Evolutionary conservation across 2,113 vertebrate species (phyloP).

Genomic region (Chiloscyllium plagiosum): DNA sequence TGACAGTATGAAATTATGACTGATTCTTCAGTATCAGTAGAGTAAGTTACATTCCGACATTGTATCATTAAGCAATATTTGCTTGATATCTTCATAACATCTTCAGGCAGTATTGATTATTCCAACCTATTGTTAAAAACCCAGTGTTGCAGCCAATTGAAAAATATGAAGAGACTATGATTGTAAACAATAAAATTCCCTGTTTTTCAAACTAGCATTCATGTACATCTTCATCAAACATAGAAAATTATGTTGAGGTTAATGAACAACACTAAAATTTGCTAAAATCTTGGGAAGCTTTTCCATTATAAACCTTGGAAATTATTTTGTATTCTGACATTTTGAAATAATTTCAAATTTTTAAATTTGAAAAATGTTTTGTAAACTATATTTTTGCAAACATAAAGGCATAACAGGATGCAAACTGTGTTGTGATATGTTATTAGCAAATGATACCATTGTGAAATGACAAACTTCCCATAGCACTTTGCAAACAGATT

Average conservation of each 20-base stretch:
- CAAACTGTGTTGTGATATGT: neutral
- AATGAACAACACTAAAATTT: neutral
- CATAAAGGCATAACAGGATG: neutral
- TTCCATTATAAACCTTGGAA: neutral
- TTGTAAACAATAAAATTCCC: neutral
- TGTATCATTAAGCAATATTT: neutral
- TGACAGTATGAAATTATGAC: neutral
- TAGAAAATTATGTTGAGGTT: neutral
- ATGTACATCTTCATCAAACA: neutral
- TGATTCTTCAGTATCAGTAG: neutral
- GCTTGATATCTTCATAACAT: neutral
- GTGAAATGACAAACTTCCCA: neutral
- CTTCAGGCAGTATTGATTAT: neutral
- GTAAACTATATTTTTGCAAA: neutral
- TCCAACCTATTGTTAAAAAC: neutral
- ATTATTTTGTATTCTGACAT: neutral
- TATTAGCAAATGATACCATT: neutral
- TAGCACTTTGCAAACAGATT: neutral
- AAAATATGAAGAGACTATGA: neutral
- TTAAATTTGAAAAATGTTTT: neutral
- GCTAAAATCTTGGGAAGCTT: neutral
- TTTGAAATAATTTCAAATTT: neutral
- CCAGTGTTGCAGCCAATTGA: neutral
- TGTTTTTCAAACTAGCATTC: neutral
- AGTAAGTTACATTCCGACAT: neutral